Percentiles rank a stretch among this genome's conserved stretches.
Conservation (phyloP, 2,797 vertebrate species). For the Pygocentrus nattereri region DNA sequence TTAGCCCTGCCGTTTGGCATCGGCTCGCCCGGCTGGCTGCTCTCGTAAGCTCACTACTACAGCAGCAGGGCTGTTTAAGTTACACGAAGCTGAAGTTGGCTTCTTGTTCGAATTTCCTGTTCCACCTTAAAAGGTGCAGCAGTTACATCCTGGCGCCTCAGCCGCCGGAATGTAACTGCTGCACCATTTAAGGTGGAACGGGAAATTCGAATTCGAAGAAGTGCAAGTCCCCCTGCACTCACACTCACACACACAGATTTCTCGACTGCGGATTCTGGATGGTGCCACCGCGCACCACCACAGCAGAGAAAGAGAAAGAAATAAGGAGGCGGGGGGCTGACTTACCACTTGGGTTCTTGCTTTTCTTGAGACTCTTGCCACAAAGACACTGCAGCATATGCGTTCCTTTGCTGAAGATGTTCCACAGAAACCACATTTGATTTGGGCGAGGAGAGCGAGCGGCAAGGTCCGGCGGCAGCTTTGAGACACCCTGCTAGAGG, state of each 20-base stretch:
- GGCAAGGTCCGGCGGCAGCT: slow-evolving; percentile 89
- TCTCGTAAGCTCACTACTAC: too few species aligned
- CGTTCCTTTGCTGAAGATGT: slow-evolving; percentile 99
- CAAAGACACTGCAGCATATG: slow-evolving; percentile 99
- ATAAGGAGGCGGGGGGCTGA: too few species aligned
- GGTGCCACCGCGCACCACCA: not conserved
- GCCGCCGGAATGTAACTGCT: not conserved
- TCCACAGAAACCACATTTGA: slow-evolving; percentile 99
- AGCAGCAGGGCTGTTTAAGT: not conserved
- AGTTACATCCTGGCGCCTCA: too few species aligned
- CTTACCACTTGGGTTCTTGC: slow-evolving; percentile 99
- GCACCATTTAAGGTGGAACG: not conserved
- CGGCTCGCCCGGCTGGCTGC: too few species aligned
- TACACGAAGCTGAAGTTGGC: too few species aligned
- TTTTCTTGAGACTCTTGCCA: slow-evolving; percentile 99
- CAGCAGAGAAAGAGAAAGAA: too few species aligned
- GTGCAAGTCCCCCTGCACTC: not conserved
- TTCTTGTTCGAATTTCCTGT: not conserved
- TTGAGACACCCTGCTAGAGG: slow-evolving; percentile 98
- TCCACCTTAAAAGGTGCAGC: not conserved
- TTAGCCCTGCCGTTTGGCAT: slow-evolving; percentile 68
- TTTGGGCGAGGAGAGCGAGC: slow-evolving; percentile 97
- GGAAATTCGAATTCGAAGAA: not conserved
- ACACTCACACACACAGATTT: not conserved
- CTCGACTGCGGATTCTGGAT: slow-evolving; percentile 12